Evolutionary conservation across 2,888 invertebrate genomes (phyloP), one percentile per base, ranked within the genome.

Genomic region (Eilema caniola): DNA sequence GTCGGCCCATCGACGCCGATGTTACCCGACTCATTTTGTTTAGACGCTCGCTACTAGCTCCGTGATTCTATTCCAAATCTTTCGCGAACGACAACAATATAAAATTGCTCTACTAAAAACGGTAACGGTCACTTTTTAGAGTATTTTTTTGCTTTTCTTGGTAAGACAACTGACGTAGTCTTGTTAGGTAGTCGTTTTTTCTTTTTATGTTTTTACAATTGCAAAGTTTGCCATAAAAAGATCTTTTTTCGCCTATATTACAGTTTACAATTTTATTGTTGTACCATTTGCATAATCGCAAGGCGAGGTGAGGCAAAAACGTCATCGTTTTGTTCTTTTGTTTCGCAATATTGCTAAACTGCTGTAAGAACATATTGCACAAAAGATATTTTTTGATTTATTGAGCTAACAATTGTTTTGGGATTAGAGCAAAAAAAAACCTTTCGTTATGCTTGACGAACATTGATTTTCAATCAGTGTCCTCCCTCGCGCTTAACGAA

Each of bases 201-300:
- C 85, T 86, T 91, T 90, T 92, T 90, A 88, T 81, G 83, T 86
- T 87, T 88, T 87, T 81, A 87, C 86, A 89, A 89, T 90, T 86
- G 90, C 90, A 92, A 89, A 83, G 83, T 88, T 86, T 83, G 80
- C 76, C 89, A 89, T 92, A 92, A 92, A 92, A 93, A 90, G 77
- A 75, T 80, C 78, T 89, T 90, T 92, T 93, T 90, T 86, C 85
- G 82, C 86, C 86, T 81, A 86, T 89, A 92, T 92, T 94, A 93
- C 93, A 93, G 88, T 95, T 95, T 91, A 88, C 78, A 91, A 89
- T 77, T 92, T 91, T 92, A 95, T 92, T 93, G 93, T 91, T 86
- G 86, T 86, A 81, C 90, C 86, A 94, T 94, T 95, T 95, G 94
- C 95, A 95, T 95, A 95, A 93, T 92, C 93, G 89, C 91, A 89